These are phyloP conservation scores for Aphaenogaster ashmeadi DNA, from an alignment of 1,140 invertebrate genomes.

Conservation along the genomic window DNA sequence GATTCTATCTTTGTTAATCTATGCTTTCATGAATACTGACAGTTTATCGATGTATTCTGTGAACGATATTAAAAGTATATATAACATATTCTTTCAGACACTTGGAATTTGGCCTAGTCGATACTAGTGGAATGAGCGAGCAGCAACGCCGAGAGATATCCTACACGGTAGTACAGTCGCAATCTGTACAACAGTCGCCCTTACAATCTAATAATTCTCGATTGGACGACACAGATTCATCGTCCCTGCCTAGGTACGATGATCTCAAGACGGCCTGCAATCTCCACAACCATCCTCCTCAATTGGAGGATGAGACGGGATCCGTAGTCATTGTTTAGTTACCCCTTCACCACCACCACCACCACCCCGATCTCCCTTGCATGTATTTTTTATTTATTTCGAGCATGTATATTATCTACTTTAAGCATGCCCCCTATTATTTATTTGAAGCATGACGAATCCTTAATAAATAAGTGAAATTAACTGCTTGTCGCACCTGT, in stretches of 20 bases:
- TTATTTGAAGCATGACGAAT: slow-evolving; percentile 84
- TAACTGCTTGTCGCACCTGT: slow-evolving; percentile 85
- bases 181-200: slow-evolving; percentile 81
- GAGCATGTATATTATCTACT: slow-evolving; percentile 83
- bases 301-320: slow-evolving; percentile 86
- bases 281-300: slow-evolving; percentile 84
- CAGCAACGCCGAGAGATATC: slow-evolving; percentile 96
- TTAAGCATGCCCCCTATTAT: slow-evolving; percentile 84
- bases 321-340: slow-evolving; percentile 87
- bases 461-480: slow-evolving; percentile 86
- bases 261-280: slow-evolving; percentile 86
- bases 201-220: slow-evolving; percentile 83
- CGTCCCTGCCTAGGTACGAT: slow-evolving; percentile 86
- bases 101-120: slow-evolving; percentile 96
- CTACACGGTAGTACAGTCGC: slow-evolving; percentile 94
- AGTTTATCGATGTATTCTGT: neutral
- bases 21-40: neutral
- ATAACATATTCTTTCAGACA: slow-evolving; percentile 87
- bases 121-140: slow-evolving; percentile 95
- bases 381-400: slow-evolving; percentile 79
- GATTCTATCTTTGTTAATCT: neutral
- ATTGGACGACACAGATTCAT: slow-evolving; percentile 81
- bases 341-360: slow-evolving; percentile 18
- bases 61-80: slow-evolving; percentile 37
- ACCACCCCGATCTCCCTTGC: slow-evolving; percentile 42